Percentiles rank a stretch among this genome's conserved stretches.
Conservation (phyloP, 2,797 vertebrate species). For the Pipistrellus pipistrellus region DNA sequence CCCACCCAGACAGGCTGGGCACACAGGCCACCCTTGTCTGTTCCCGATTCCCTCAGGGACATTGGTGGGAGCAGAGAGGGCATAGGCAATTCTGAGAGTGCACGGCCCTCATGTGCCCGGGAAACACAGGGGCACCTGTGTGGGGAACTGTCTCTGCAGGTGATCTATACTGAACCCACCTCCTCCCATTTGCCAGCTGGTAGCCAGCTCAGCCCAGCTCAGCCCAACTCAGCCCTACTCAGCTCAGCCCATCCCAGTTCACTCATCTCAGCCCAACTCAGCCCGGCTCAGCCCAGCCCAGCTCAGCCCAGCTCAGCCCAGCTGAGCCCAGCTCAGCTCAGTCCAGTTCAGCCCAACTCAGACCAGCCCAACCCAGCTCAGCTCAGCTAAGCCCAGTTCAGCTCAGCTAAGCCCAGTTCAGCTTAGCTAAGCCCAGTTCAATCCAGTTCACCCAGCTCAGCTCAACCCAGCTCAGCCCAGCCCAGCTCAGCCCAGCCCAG, state of each 20-base stretch:
- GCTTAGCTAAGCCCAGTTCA: rapidly evolving
- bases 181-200: not conserved
- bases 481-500: rapidly evolving
- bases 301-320: rapidly evolving
- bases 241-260: rapidly evolving
- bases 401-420: rapidly evolving
- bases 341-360: rapidly evolving
- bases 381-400: rapidly evolving
- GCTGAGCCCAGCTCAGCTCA: rapidly evolving
- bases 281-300: rapidly evolving
- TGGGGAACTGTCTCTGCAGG: not conserved
- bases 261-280: rapidly evolving
- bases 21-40: rapidly evolving
- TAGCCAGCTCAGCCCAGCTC: not conserved
- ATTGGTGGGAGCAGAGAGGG: no score
- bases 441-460: rapidly evolving
- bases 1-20: not conserved
- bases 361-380: rapidly evolving
- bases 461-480: rapidly evolving
- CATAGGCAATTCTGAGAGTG: not conserved
- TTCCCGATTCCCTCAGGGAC: no score
- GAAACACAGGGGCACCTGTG: not conserved
- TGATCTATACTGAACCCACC: no score
- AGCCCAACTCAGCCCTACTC: not conserved
- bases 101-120: rapidly evolving